phyloP scores from a whole-genome alignment of 2,888 invertebrate genomes.

The Diarsia rubi region DNA sequence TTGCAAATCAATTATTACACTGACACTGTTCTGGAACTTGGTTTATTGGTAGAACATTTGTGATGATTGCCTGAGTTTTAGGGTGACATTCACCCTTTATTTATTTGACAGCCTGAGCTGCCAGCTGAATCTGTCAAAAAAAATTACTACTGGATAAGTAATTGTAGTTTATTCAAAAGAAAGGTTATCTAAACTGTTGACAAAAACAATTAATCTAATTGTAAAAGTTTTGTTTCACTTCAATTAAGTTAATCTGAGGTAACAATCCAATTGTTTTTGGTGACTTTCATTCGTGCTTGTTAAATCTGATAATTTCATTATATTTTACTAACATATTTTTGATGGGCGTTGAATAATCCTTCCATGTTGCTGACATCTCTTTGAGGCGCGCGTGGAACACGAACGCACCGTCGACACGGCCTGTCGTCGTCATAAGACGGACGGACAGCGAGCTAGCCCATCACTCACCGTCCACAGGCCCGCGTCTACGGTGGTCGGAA shows the following conservation, averaged over 20 bases:
- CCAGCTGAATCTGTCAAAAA: too few relatives aligned
- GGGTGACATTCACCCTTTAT: background rate
- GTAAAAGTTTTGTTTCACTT: conserved; percentile 6
- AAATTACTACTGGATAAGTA: too few relatives aligned
- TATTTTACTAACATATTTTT: background rate
- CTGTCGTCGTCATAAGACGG: too few relatives aligned
- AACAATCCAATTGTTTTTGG: conserved; percentile 18
- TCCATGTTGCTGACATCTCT: too few relatives aligned
- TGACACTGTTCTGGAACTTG: background rate
- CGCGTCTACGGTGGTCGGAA: too few relatives aligned
- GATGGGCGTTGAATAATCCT: background rate
- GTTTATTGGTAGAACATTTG: background rate
- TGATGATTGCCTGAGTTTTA: background rate
- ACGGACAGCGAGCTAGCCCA: too few relatives aligned
- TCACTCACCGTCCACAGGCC: too few relatives aligned
- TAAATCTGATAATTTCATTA: background rate
- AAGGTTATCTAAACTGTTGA: conserved; percentile 12
- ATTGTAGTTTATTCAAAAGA: conserved; percentile 1
- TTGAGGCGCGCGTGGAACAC: too few relatives aligned
- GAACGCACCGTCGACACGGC: too few relatives aligned
- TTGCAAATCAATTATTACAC: background rate
- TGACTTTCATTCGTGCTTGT: background rate
- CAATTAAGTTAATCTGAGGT: conserved; percentile 2
- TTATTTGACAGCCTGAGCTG: too few relatives aligned
- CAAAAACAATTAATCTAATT: conserved; percentile 14